Evolutionary conservation across 2,797 vertebrate species (phyloP).

Genomic region (Lutjanus argentimaculatus): DNA sequence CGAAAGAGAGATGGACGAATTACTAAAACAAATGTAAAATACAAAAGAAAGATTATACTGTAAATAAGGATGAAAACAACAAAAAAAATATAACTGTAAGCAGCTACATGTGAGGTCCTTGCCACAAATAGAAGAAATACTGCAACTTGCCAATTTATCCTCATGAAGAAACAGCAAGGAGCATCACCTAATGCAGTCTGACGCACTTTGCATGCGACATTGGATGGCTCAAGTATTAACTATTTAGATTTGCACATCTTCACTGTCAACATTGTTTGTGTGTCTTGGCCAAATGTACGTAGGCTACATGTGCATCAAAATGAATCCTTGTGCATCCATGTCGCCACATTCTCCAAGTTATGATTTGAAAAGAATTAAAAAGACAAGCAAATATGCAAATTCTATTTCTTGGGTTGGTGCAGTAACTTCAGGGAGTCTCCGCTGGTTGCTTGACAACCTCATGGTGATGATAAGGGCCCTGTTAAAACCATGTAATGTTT

Average conservation of each 20-base stretch:
- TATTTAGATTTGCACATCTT: constrained; percentile 46
- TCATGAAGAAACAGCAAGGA: constrained; percentile 5
- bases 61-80: neutral
- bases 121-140: constrained; percentile 21
- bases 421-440: neutral
- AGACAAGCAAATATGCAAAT: no score
- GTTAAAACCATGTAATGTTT: neutral
- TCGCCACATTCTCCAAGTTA: neutral
- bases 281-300: constrained; percentile 27
- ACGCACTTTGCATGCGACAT: constrained; percentile 17
- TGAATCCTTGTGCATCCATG: neutral
- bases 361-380: neutral
- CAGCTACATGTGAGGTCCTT: neutral
- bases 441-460: neutral
- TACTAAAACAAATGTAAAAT: neutral
- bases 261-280: constrained; percentile 36
- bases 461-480: neutral
- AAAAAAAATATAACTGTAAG: neutral
- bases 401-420: neutral
- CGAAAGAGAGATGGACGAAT: neutral
- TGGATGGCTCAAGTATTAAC: constrained; percentile 11
- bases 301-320: neutral
- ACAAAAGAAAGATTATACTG: neutral
- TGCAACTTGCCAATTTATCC: constrained; percentile 18
- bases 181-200: constrained; percentile 16